A percentile compares a stretch with the other conserved stretches of the same genome.
Conservation (phyloP, 1,140 invertebrate genomes). For the Patella vulgata region DNA sequence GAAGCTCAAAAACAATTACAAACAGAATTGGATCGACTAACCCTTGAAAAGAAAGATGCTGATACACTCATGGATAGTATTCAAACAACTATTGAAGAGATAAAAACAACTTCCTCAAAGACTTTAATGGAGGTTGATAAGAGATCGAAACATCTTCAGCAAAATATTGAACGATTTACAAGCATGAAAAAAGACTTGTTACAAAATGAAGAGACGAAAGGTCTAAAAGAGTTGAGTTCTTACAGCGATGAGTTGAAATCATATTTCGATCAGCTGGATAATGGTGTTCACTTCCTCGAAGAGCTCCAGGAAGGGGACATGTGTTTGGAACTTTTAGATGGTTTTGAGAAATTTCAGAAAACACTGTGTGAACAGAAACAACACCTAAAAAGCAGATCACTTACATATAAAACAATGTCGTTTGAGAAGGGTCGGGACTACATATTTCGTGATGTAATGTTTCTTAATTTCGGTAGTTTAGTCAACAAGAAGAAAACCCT, state of each 20-base stretch:
- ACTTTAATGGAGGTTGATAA: slow-evolving; percentile 30
- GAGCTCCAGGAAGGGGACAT: slow-evolving; percentile 55
- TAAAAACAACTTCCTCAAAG: slow-evolving; percentile 22
- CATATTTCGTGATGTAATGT: background rate
- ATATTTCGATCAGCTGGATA: slow-evolving; percentile 37
- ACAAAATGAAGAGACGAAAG: slow-evolving; percentile 13
- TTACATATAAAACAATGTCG: slow-evolving; percentile 20
- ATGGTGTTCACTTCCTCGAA: slow-evolving; percentile 44
- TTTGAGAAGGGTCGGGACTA: slow-evolving; percentile 20
- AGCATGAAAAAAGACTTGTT: slow-evolving; percentile 34
- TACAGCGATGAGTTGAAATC: slow-evolving; percentile 36
- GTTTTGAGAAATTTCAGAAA: slow-evolving; percentile 36
- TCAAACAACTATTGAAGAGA: slow-evolving; percentile 25
- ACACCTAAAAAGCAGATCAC: slow-evolving; percentile 14
- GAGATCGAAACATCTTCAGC: slow-evolving; percentile 32
- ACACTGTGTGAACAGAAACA: slow-evolving; percentile 18
- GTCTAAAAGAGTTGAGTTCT: slow-evolving; percentile 29
- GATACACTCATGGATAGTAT: slow-evolving; percentile 31
- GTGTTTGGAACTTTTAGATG: slow-evolving; percentile 51
- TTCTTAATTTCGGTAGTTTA: slow-evolving; percentile 2
- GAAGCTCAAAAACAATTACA: slow-evolving; percentile 41
- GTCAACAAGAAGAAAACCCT: background rate
- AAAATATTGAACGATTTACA: slow-evolving; percentile 34
- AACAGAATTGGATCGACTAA: slow-evolving; percentile 40
- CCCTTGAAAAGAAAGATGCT: slow-evolving; percentile 27